Evolutionary conservation across 1,140 invertebrate species (phyloP).

Genomic region (Choristoneura fumiferana): DNA sequence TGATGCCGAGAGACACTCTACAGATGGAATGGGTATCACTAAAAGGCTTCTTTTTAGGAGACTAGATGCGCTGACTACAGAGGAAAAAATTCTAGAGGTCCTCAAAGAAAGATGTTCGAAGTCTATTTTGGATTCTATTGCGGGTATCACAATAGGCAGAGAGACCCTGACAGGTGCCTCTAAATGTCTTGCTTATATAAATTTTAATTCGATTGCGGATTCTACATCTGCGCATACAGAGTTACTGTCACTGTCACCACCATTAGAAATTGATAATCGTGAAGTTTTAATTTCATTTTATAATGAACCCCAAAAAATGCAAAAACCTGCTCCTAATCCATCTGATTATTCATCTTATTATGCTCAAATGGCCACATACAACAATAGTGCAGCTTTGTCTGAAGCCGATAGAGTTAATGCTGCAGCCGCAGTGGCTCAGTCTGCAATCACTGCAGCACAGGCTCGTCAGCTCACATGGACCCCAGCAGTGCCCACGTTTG

Average conservation of each 20-base stretch:
- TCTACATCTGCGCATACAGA: slow-evolving; percentile 64
- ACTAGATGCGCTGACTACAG: slow-evolving; percentile 70
- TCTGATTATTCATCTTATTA: slow-evolving; percentile 89
- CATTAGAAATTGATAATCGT: slow-evolving; percentile 58
- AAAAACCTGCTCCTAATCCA: slow-evolving; percentile 36
- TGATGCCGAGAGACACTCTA: slow-evolving; percentile 39
- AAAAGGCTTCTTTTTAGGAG: slow-evolving; percentile 74
- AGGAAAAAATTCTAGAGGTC: slow-evolving; percentile 65
- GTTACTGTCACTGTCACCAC: slow-evolving; percentile 47
- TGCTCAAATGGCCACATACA: slow-evolving; percentile 75
- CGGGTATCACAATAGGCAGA: slow-evolving; percentile 66
- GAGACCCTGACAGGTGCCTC: slow-evolving; percentile 67
- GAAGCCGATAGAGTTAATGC: slow-evolving; percentile 83
- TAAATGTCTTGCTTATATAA: slow-evolving; percentile 69
- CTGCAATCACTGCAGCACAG: slow-evolving; percentile 90
- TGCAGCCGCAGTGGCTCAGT: slow-evolving; percentile 93
- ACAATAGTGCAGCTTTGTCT: slow-evolving; percentile 66
- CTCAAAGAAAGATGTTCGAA: slow-evolving; percentile 66
- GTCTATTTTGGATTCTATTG: slow-evolving; percentile 74
- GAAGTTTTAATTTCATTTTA: slow-evolving; percentile 66
- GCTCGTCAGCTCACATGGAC: slow-evolving; percentile 74
- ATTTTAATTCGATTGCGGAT: slow-evolving; percentile 68
- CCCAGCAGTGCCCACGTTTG: slow-evolving; percentile 74
- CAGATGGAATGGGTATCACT: slow-evolving; percentile 58
- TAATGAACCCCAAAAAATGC: slow-evolving; percentile 59